Evolutionary conservation across 2,113 vertebrate genomes (phyloP).

Genomic region (Neomonachus schauinslandi): DNA sequence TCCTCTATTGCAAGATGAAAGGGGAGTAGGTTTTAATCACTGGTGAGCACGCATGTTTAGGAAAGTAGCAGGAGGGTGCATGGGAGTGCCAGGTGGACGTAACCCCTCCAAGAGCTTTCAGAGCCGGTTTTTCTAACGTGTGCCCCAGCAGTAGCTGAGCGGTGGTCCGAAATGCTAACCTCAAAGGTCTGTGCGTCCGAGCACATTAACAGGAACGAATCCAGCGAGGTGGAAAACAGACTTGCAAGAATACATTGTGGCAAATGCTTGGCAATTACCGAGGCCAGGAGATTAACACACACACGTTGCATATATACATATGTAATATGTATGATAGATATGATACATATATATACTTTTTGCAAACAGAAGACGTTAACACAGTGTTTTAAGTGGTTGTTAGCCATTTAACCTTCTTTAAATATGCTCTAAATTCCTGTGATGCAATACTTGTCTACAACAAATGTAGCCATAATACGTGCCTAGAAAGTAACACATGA

Average conservation of each 20-base stretch:
- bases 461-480: background rate
- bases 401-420: background rate
- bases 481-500: background rate
- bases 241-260: background rate
- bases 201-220: too few relatives aligned
- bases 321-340: background rate
- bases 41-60: background rate
- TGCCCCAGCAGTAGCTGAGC: too few relatives aligned
- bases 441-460: background rate
- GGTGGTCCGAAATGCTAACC: fast-evolving
- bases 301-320: fast-evolving
- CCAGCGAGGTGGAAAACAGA: fast-evolving
- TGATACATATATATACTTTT: background rate
- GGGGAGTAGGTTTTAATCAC: too few relatives aligned
- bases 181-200: fast-evolving
- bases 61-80: background rate
- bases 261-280: fast-evolving
- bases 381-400: background rate
- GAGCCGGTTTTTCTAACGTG: background rate
- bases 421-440: background rate
- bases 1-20: background rate
- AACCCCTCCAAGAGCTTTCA: fast-evolving
- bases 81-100: fast-evolving
- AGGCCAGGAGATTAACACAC: too few relatives aligned
- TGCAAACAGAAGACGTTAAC: background rate